Evolutionary conservation across 2,888 invertebrate species (phyloP), one percentile per base, ranked within the genome.

Genomic region (Hirtodrosophila histrioides): DNA sequence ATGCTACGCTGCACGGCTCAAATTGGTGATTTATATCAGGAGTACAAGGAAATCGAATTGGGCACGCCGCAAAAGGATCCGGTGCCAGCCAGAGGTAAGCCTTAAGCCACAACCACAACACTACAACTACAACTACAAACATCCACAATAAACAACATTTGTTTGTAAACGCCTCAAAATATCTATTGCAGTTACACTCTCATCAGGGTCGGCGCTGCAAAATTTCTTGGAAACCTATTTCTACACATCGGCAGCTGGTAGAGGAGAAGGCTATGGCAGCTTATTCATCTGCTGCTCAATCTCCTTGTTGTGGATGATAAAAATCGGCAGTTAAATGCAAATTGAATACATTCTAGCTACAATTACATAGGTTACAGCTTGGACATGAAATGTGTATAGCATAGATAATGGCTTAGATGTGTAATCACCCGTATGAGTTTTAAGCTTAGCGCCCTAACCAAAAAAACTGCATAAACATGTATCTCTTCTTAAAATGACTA

Each of bases 41-140:
- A 93, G 89, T 93, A 94, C 68, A 94, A 94, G 60, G 95, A 94
- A 87, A 92, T 95, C 78, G 94, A 95, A 89, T 94, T 96, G 88
- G 94, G 94, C 69, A 93, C 94, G 55, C 94, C 94, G 67, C 94
- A 94, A 51, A 89, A 72, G 77, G 95, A 96, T 92, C 96, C 96
- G 8, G 93, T 95, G 81, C 96, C 96, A 27, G 96, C 96, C 89
- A 94, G 95, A 93, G 96, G 96, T 96, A 91, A 93, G 89, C 86
- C 54, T 1, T 27, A 27, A 27, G 6, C 27, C 27, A 54, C 62
- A 73, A 53, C 45, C 63, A 62, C 63, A 61, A 51, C 45, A 48
- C 23, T 33, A 46, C 51, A 46, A 45, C 29, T 43, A 55, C 40
- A 39, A 37, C 48, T 75, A 37, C 41, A 60, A 53, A 51, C 36